phyloP scores from a whole-genome alignment of 2,797 vertebrate genomes.

The Dallia pectoralis region DNA sequence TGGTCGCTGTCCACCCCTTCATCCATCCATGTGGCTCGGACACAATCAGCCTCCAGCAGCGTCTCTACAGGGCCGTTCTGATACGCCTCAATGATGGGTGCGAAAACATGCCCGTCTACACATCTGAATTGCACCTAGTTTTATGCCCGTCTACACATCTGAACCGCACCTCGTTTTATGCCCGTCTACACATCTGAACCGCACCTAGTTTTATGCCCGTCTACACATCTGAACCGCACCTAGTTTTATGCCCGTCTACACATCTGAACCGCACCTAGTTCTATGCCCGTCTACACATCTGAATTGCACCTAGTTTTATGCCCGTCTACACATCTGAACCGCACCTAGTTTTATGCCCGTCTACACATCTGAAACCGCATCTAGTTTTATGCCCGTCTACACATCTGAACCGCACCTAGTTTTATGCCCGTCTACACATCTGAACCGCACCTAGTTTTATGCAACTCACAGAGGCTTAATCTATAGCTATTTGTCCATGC shows the following conservation, averaged over 20 bases:
- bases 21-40: slow-evolving; percentile 84
- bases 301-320: no score
- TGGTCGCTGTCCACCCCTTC: slow-evolving; percentile 91
- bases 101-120: slow-evolving; percentile 33
- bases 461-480: not conserved
- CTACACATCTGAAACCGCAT: no score
- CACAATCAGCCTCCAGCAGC: slow-evolving; percentile 83
- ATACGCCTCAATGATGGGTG: slow-evolving; percentile 90
- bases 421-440: slow-evolving; percentile 21
- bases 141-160: no score
- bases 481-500: not conserved
- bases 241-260: not conserved
- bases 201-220: not conserved
- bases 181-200: no score
- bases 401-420: no score
- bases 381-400: slow-evolving; percentile 30
- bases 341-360: no score
- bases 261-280: not conserved
- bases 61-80: slow-evolving; percentile 92
- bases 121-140: no score
- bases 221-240: no score
- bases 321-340: slow-evolving; percentile 16
- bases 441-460: not conserved
- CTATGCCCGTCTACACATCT: slow-evolving; percentile 5
- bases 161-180: not conserved